These are phyloP conservation scores for Drosophila athabasca DNA, from an alignment of 1,140 invertebrate species.

Conservation along the genomic window DNA sequence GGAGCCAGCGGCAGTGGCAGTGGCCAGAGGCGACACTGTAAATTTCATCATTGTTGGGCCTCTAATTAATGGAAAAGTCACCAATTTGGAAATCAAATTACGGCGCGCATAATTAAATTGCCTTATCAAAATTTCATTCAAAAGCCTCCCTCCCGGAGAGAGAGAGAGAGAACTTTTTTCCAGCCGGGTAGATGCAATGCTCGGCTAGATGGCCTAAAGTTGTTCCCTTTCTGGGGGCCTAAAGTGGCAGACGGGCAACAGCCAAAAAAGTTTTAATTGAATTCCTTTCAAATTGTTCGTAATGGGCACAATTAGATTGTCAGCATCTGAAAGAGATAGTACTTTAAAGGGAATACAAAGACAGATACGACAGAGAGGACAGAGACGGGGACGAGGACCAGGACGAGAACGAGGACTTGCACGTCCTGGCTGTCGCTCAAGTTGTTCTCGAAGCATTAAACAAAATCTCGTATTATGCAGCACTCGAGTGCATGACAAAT, in stretches of 20 bases:
- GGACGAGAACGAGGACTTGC: no score
- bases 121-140: constrained; percentile 77
- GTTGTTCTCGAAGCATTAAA: constrained; percentile 40
- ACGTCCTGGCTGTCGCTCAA: constrained; percentile 8
- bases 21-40: constrained; percentile 4
- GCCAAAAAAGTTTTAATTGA: constrained; percentile 77
- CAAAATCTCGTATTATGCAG: constrained; percentile 56
- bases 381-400: not conserved
- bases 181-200: constrained; percentile 16
- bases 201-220: constrained; percentile 41
- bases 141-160: constrained; percentile 51
- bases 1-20: constrained; percentile 17
- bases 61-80: constrained; percentile 71
- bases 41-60: constrained; percentile 60
- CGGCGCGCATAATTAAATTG: constrained; percentile 74
- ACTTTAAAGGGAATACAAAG: constrained; percentile 7
- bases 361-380: not conserved
- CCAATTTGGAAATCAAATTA: constrained; percentile 73
- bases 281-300: constrained; percentile 71
- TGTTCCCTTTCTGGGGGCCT: constrained; percentile 21
- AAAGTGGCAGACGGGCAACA: constrained; percentile 29
- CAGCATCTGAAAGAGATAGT: constrained; percentile 43
- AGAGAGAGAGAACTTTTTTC: constrained; percentile 1
- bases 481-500: constrained; percentile 74
- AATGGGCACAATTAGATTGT: constrained; percentile 78